These are phyloP conservation scores for Polyodon spathula DNA, from an alignment of 2,113 vertebrate species.

Conservation along the genomic window DNA sequence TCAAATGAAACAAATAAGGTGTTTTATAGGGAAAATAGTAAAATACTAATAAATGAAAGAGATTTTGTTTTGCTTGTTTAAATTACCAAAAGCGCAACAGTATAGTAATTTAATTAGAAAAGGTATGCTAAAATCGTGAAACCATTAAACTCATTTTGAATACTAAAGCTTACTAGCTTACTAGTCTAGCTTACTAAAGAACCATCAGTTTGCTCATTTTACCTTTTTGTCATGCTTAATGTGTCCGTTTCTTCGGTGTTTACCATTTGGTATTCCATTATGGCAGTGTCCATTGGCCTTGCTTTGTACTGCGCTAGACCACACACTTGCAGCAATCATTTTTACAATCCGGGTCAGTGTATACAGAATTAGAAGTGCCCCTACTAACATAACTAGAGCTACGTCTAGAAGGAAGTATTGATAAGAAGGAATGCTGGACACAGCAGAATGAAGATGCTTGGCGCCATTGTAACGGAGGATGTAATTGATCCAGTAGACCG, in stretches of 20 bases:
- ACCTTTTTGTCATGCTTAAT: constrained; percentile 86
- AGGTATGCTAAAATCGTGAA: background rate
- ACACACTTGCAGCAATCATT: constrained; percentile 40
- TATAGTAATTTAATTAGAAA: constrained; percentile 15
- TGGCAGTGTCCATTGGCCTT: constrained; percentile 84
- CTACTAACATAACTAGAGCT: constrained; percentile 52
- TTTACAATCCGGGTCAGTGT: constrained; percentile 53
- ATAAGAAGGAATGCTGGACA: constrained; percentile 75
- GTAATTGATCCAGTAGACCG: constrained; percentile 91
- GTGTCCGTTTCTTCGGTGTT: constrained; percentile 83
- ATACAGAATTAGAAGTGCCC: constrained; percentile 51
- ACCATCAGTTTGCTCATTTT: constrained; percentile 47
- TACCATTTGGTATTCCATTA: constrained; percentile 80
- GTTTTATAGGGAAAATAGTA: constrained; percentile 7
- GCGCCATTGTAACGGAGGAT: constrained; percentile 85
- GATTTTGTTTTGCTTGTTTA: background rate
- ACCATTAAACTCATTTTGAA: constrained; percentile 8
- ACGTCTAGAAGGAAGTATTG: constrained; percentile 94
- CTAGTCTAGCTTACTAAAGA: background rate
- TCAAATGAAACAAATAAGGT: background rate
- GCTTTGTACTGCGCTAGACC: constrained; percentile 43
- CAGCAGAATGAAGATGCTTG: constrained; percentile 78
- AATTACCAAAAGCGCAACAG: constrained; percentile 19
- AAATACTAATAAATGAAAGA: constrained; percentile 24
- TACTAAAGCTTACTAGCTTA: too few species aligned